Conservation (phyloP, 1,140 invertebrate species). For the Psilanteris sp. region DNA sequence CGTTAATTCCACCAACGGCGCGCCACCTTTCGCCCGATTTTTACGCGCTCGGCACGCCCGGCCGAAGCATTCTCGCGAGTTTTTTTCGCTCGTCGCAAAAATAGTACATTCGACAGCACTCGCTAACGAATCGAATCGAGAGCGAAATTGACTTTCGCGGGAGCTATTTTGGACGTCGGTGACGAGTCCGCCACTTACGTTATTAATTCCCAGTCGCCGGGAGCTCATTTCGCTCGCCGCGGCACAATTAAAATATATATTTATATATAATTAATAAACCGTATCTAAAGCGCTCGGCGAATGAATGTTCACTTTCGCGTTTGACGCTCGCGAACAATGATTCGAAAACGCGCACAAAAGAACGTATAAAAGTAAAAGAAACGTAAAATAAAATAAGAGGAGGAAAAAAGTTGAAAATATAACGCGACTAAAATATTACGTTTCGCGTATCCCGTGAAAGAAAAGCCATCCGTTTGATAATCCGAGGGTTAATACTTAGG, state of each 20-base stretch:
- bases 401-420: constrained; percentile 12
- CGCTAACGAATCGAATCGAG: background rate
- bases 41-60: too few species aligned
- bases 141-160: constrained; percentile 2
- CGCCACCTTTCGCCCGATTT: too few species aligned
- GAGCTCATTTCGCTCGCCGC: background rate
- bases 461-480: constrained; percentile 44
- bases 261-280: constrained; percentile 13
- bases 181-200: background rate
- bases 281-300: too few species aligned
- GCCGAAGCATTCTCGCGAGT: too few species aligned
- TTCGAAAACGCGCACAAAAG: too few species aligned
- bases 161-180: background rate
- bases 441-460: constrained; percentile 28
- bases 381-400: too few species aligned
- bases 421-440: constrained; percentile 32
- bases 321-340: background rate
- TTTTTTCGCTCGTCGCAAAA: too few species aligned
- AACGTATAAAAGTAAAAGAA: too few species aligned
- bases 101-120: background rate
- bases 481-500: constrained; percentile 44
- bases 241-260: constrained; percentile 2
- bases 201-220: too few species aligned
- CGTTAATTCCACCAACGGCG: constrained; percentile 6
- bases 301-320: constrained; percentile 1